phyloP scores from a whole-genome alignment of 2,797 vertebrate genomes.

The Remorina albescens region DNA sequence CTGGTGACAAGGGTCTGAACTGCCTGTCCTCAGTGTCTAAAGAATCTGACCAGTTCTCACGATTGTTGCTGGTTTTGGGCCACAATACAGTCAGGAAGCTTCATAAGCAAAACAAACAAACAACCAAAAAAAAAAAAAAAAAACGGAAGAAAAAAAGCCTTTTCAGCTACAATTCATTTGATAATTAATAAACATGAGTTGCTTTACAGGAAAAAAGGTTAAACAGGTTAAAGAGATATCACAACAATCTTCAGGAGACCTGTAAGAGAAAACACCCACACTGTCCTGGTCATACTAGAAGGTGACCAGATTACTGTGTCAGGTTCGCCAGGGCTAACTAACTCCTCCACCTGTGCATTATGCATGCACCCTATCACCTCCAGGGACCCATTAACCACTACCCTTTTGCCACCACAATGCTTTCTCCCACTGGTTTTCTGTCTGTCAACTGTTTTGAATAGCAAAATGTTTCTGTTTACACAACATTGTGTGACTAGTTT shows the following conservation, averaged over 20 bases:
- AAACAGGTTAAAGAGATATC: background rate
- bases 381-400: background rate
- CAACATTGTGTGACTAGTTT: background rate
- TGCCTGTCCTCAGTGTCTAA: no score
- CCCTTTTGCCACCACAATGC: no score
- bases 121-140: no score
- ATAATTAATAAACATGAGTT: background rate
- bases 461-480: background rate
- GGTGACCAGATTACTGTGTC: background rate
- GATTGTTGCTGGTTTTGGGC: no score
- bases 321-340: background rate
- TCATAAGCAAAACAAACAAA: no score
- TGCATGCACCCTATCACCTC: background rate
- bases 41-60: no score
- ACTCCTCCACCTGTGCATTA: background rate
- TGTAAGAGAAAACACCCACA: background rate
- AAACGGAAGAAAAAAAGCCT: no score
- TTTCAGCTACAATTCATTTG: no score
- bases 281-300: background rate
- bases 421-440: background rate
- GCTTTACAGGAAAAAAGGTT: background rate
- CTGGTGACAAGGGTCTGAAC: no score
- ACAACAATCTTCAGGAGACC: background rate
- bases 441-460: background rate
- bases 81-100: no score